phyloP scores from a whole-genome alignment of 1,140 invertebrate species.

The Tigriopus japonicus region DNA sequence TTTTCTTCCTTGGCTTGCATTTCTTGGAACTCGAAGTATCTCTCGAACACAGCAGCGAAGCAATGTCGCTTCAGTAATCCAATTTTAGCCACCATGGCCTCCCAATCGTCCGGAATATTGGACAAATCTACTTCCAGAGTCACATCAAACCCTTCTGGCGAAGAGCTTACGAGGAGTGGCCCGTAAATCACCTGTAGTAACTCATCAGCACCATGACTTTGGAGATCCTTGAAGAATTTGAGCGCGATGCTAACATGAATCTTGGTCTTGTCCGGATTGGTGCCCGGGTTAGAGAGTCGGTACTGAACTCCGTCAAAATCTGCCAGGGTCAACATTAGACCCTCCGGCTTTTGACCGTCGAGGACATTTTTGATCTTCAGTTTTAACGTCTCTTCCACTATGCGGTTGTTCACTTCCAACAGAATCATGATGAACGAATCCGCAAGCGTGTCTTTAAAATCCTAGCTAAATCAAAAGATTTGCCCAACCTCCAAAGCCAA shows the following conservation, averaged over 20 bases:
- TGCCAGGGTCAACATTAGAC: constrained; percentile 74
- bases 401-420: constrained; percentile 94
- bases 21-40: constrained; percentile 97
- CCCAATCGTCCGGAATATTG: constrained; percentile 73
- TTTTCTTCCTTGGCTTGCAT: constrained; percentile 70
- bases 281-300: not conserved
- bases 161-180: constrained; percentile 36
- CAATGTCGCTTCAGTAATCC: constrained; percentile 92
- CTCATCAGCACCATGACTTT: constrained; percentile 94
- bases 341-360: constrained; percentile 79
- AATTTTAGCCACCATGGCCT: constrained; percentile 70
- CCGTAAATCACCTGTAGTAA: constrained; percentile 82
- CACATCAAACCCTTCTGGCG: constrained; percentile 63
- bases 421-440: constrained; percentile 57
- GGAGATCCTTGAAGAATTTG: constrained; percentile 96
- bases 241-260: constrained; percentile 86
- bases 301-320: constrained; percentile 93
- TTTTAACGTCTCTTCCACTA: constrained; percentile 83
- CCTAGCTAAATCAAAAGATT: too few relatives aligned
- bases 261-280: constrained; percentile 1
- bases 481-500: too few relatives aligned
- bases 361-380: constrained; percentile 87
- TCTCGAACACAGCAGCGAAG: constrained; percentile 98
- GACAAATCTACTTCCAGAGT: constrained; percentile 83
- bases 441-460: too few relatives aligned